Base-by-base conservation (phyloP, 2,797 vertebrate genomes). In the Numenius phaeopus region DNA sequence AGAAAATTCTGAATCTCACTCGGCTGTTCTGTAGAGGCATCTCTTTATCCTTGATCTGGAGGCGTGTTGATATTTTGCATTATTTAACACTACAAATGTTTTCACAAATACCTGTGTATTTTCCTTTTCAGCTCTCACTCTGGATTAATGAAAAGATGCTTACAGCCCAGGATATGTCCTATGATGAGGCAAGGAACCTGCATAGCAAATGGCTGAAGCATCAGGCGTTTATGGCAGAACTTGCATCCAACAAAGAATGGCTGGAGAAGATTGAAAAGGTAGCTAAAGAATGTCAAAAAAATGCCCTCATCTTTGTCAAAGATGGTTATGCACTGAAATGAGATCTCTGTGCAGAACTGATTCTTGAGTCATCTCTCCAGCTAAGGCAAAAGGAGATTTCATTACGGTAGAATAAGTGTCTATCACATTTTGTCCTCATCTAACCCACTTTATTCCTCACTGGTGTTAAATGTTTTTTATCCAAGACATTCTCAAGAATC, bases 101-200 rank as follows among this genome's bases (percentile, higher is more conserved):
- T 52, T 87, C 79, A 80, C 27, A 76, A 86, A 27, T 12, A 37
- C 18, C 62, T 24, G 8, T 73, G 40, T 66, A 2, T 85, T 92
- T 93, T 84, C 44, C 34, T 93, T 90, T 75, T 22, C 97, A 99
- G 99, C 98, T 99, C 75, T 99, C 99, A 4, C 98, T 99, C 70
- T 99, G 99, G 99, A 99, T 99, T 98, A 99, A 99, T 50, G 99
- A 99, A 97, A 99, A 99, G 98, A 99, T 99, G 99, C 98, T 99
- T 90, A 99, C 99, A 3, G 99, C 99, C 30, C 99, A 99, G 98
- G 99, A 99, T 97, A 99, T 99, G 99, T 98, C 99, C 11, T 99
- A 99, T 2, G 99, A 99, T 4, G 99, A 99, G 98, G 99, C 99
- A 46, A 98, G 99, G 78, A 99, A 99, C 98, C 98, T 99, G 22